Conservation (phyloP, 2,113 vertebrate genomes). For the Zingel zingel region DNA sequence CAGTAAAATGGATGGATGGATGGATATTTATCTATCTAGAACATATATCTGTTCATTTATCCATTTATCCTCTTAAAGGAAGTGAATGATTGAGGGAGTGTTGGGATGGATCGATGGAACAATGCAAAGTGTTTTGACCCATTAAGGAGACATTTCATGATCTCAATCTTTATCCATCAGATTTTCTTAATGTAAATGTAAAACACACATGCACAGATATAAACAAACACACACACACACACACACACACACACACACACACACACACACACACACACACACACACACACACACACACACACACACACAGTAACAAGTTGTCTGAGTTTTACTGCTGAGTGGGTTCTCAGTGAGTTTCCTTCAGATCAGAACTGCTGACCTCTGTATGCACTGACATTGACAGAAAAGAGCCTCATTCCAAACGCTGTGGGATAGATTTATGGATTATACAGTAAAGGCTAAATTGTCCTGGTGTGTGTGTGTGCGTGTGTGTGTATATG, state of each 20-base stretch:
- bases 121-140: slow-evolving; percentile 37
- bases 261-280: neutral
- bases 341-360: neutral
- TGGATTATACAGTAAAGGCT: slow-evolving; percentile 20
- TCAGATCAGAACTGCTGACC: neutral
- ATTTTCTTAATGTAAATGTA: slow-evolving; percentile 30
- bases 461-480: neutral
- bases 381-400: neutral
- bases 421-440: neutral
- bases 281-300: neutral
- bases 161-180: slow-evolving; percentile 8
- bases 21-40: neutral
- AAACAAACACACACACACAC: neutral
- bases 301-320: neutral
- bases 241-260: neutral
- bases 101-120: neutral
- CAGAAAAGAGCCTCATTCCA: neutral
- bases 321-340: neutral
- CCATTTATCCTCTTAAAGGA: neutral
- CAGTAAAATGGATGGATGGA: slow-evolving; percentile 5
- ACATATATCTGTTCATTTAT: neutral
- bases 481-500: slow-evolving; percentile 2
- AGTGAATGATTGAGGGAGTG: neutral
- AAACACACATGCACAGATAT: slow-evolving; percentile 18
- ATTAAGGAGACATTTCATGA: slow-evolving; percentile 47